Evolutionary conservation across 2,888 invertebrate genomes (phyloP), one percentile per base, ranked within the genome.

Genomic region (Lobophora halterata): DNA sequence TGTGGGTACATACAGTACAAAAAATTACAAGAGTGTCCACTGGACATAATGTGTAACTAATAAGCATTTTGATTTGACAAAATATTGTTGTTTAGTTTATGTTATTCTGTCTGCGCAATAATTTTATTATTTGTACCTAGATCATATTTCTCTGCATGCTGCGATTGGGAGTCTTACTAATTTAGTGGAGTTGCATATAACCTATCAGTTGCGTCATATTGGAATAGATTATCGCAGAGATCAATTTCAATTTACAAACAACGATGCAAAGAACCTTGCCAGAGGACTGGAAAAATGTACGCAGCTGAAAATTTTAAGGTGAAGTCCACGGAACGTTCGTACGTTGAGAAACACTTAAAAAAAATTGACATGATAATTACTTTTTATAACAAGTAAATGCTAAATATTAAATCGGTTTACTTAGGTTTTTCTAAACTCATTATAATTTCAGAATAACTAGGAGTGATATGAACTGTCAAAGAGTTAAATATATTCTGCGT

Each of bases 191-290:
- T 55, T 88, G 20, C 79, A 86, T 53, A 53, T 88, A 7, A 83
- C 83, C 1, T 88, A 74, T 52, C 87, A 86, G 56, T 55, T 83
- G 19, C 63, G 65, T 23, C 55, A 51, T 29, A 76, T 77, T 19
- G 85, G 82, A 19, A 66, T 76, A 7, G 66, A 78, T 18, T 88
- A 85, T 51, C 67, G 86, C 6, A 72, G 62, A 56, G 87, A 87
- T 54, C 87, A 88, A 55, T 87, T 86, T 58, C 85, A 83, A 47
- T 87, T 88, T 50, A 87, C 88, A n/a, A 80, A 73, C 33, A 81
- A 79, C 38, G 88, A 88, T 52, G 83, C 87, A 0, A 85, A 79
- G 53, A 79, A 76, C 49, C 66, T 88, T 17, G 74, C 83, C 2
- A 67, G 63, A 33, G 88, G 86, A 1, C 59, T 88, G 45, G 85